Evolutionary conservation across 2,888 invertebrate genomes (phyloP).

Genomic region (Hipparchia sbordonii): DNA sequence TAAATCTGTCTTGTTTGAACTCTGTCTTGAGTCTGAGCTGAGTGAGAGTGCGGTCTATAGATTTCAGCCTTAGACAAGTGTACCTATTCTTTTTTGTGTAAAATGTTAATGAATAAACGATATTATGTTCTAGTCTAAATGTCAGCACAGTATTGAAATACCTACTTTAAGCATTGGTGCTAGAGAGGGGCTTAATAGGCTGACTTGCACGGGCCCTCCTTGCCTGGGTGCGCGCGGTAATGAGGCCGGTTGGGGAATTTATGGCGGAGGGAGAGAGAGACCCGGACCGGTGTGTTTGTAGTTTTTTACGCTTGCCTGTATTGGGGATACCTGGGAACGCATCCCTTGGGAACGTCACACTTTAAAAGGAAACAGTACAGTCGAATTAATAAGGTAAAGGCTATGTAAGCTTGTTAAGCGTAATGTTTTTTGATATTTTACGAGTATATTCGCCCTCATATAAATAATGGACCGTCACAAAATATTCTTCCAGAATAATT

Average conservation of each 20-base stretch:
- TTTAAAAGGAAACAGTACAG: background rate
- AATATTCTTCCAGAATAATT: background rate
- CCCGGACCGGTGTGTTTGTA: conserved; percentile 74
- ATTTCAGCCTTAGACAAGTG: no score
- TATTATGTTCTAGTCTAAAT: no score
- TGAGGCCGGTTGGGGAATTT: conserved; percentile 61
- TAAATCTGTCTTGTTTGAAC: no score
- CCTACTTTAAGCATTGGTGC: no score
- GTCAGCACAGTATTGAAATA: no score
- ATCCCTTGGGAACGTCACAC: conserved; percentile 14
- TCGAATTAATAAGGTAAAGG: background rate
- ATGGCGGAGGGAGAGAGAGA: conserved; percentile 55
- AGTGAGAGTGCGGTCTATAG: no score
- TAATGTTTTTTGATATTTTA: background rate
- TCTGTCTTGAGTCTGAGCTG: no score
- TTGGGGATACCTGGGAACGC: conserved; percentile 46
- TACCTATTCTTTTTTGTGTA: no score
- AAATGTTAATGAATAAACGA: no score
- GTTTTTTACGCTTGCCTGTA: conserved; percentile 70
- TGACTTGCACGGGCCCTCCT: conserved; percentile 8
- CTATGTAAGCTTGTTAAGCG: background rate
- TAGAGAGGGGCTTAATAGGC: background rate
- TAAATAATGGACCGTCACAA: background rate
- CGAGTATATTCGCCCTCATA: no score
- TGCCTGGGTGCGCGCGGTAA: conserved; percentile 29